Evolutionary conservation across 2,797 vertebrate genomes (phyloP).

Genomic region (Spinus olivaceus): DNA sequence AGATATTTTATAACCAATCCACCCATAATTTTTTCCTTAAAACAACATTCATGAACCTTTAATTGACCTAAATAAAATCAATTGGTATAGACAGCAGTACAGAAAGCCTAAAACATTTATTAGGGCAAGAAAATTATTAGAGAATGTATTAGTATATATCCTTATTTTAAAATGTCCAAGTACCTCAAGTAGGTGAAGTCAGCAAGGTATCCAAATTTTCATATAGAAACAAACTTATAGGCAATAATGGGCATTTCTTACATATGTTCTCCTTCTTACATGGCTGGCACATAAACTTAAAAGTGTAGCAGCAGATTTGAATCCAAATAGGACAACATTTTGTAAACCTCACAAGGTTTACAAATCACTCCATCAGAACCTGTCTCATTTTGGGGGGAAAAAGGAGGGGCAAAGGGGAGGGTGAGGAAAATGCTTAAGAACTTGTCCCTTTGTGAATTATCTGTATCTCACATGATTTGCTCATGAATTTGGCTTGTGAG

Average conservation of each 20-base stretch:
- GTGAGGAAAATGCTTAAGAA: not conserved
- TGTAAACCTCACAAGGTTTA: not conserved
- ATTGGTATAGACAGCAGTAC: not conserved
- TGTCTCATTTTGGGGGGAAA: not conserved
- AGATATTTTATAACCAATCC: not conserved
- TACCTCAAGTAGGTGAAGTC: not conserved
- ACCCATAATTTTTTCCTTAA: not conserved
- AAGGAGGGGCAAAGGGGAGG: accelerated
- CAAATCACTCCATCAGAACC: not conserved
- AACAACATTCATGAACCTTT: not conserved
- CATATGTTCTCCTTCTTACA: not conserved
- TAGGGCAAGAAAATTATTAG: not conserved
- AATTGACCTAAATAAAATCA: not conserved
- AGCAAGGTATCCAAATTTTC: not conserved
- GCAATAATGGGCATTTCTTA: not conserved
- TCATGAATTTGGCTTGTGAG: not conserved
- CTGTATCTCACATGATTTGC: not conserved
- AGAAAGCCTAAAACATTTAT: not conserved
- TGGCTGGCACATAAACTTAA: not conserved
- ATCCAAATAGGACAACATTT: too few species aligned
- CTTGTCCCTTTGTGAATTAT: not conserved
- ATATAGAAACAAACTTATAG: not conserved
- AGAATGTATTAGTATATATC: not conserved
- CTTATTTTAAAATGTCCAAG: not conserved
- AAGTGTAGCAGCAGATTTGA: not conserved